Base-by-base conservation (phyloP, 2,888 invertebrate genomes). In the Acanthopleura granulata region DNA sequence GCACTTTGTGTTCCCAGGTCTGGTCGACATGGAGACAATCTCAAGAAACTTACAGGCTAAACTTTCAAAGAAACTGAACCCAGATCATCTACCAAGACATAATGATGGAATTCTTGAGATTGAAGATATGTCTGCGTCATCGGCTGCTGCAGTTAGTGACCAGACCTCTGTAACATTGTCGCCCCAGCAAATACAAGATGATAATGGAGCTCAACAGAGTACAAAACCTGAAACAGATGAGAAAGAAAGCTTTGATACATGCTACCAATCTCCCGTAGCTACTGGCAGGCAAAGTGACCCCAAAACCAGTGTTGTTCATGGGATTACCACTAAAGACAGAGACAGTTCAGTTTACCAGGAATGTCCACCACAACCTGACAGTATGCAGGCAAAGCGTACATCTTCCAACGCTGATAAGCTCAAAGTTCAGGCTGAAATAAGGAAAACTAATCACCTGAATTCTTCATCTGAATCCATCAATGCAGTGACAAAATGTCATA, bases 1-100 rank as follows among this genome's bases (percentile, higher is more conserved):
- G 6, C 22, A 27, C 15, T 66, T 66, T 66, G 29, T 66, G 15
- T 66, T 66, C 66, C 66, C 66, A 3, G 29, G 66, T 27, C 66
- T 12, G 16, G 25, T 66, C 4, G 29, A 66, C 29, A 66, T 66
- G 25, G 27, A 66, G 16, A 14, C 22, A 22, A 22, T 66, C 16
- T 27, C 22, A 22, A 66, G 25, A 22, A 66, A 27, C 25, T 27
- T 66, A 25, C 15, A 27, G 16, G 66, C 66, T 16, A 66, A 27
- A 27, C 29, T 66, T 18, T 16, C 22, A 27, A 27, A 66, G 29
- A 66, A 66, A 66, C 22, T 16, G 1, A 22, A 66, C 29, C 57
- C 18, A 4, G 22, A 22, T n/a, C 1, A 4, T 57, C 22, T 4
- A 6, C 22, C 57, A 6, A 57, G 18, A n/a, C 22, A 18, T 57